Percentiles rank a stretch among this genome's conserved stretches.
Evolutionary conservation across 2,113 vertebrate genomes (phyloP).

Genomic region (Felis catus): DNA sequence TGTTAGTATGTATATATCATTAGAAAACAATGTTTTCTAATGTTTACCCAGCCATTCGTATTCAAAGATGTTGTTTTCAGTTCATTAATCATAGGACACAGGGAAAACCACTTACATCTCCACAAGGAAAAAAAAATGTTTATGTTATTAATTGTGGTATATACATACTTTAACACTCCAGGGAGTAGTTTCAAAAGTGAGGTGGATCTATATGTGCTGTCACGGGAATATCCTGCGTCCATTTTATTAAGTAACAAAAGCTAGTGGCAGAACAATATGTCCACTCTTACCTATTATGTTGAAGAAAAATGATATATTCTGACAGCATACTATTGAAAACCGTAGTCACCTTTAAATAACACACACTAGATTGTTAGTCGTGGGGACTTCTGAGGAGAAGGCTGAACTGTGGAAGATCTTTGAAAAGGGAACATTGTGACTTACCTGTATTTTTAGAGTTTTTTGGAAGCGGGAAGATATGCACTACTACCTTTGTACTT

Average conservation of each 20-base stretch:
- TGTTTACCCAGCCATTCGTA: neutral
- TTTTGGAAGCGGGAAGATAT: neutral
- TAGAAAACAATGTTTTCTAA: neutral
- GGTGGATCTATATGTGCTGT: neutral
- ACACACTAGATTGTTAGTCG: neutral
- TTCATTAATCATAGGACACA: neutral
- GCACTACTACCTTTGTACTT: neutral
- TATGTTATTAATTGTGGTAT: neutral
- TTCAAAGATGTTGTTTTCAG: neutral
- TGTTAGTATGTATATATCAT: neutral
- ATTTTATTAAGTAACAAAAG: neutral
- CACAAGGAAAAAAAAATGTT: neutral
- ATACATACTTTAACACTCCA: neutral
- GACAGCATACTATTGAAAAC: neutral
- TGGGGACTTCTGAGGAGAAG: neutral
- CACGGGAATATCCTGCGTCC: neutral
- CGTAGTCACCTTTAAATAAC: neutral
- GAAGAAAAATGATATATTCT: neutral
- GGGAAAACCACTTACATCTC: neutral
- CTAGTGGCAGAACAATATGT: neutral
- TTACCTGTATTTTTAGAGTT: neutral
- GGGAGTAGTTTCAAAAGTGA: neutral
- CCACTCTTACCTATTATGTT: neutral
- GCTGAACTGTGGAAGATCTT: neutral
- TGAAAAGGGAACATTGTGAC: neutral